These are phyloP conservation scores for Pinctada fucata DNA, from an alignment of 2,888 invertebrate genomes.

Conservation along the genomic window DNA sequence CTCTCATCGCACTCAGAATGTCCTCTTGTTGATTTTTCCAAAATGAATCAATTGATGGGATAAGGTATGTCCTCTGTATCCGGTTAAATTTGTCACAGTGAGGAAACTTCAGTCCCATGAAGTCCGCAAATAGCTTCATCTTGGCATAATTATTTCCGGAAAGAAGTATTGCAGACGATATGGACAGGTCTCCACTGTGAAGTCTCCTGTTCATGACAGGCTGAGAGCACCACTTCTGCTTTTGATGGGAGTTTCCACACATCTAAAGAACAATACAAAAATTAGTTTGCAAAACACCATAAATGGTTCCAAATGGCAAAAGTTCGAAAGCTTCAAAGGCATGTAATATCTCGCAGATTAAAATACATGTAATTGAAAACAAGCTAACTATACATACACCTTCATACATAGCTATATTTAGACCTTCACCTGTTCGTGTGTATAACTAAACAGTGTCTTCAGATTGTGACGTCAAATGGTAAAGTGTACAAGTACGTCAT, in stretches of 20 bases:
- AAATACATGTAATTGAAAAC: too few species aligned
- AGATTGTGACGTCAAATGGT: too few species aligned
- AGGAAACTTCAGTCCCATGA: conserved; percentile 3
- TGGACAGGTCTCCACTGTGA: neutral
- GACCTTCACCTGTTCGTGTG: too few species aligned
- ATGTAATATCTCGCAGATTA: too few species aligned
- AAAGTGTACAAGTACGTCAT: too few species aligned
- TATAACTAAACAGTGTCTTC: too few species aligned
- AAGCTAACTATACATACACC: too few species aligned
- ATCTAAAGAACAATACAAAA: neutral
- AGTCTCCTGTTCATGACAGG: conserved; percentile 5
- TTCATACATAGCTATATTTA: too few species aligned
- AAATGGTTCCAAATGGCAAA: too few species aligned
- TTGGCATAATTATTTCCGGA: conserved; percentile 13
- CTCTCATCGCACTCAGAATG: too few species aligned
- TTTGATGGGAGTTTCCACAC: neutral
- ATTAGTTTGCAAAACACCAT: too few species aligned
- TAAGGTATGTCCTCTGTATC: conserved; percentile 4
- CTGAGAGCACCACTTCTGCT: conserved; percentile 4
- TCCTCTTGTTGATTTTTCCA: conserved; percentile 6
- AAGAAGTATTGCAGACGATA: neutral
- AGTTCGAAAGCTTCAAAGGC: too few species aligned
- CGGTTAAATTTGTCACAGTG: neutral
- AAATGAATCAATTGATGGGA: neutral
- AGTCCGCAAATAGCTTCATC: neutral